These are phyloP conservation scores for Poecile atricapillus DNA, from an alignment of 2,113 vertebrate species.

Conservation along the genomic window DNA sequence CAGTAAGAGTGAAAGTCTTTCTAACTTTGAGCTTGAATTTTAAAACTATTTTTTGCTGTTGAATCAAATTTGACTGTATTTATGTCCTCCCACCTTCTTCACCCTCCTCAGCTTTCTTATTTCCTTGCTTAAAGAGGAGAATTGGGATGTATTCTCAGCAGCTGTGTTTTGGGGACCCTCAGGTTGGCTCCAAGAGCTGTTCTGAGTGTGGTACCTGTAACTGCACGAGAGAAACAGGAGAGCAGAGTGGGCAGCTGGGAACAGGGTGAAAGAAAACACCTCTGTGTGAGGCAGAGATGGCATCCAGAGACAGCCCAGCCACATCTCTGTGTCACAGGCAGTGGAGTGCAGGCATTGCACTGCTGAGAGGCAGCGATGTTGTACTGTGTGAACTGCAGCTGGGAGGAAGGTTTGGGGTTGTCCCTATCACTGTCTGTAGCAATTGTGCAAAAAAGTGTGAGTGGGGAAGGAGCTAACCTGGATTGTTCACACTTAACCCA, in stretches of 20 bases:
- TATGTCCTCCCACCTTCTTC: not conserved
- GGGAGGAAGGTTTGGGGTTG: not conserved
- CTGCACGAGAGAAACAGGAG: not conserved
- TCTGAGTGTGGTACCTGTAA: not conserved
- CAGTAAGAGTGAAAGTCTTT: not conserved
- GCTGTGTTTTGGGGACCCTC: not conserved
- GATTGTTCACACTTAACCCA: not conserved
- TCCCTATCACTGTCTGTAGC: not conserved
- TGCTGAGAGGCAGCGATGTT: not conserved
- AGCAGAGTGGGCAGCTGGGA: rapidly evolving
- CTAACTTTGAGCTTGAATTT: not conserved
- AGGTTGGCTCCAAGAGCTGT: not conserved
- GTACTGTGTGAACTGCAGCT: rapidly evolving
- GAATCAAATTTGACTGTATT: not conserved
- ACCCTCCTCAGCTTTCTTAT: not conserved
- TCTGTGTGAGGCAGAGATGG: not conserved
- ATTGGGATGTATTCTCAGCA: not conserved
- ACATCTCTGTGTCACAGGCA: not conserved
- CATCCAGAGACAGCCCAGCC: not conserved
- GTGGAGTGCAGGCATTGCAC: not conserved
- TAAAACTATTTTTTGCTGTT: not conserved
- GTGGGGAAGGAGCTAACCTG: not conserved
- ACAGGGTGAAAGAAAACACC: not conserved
- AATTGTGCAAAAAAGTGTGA: not conserved
- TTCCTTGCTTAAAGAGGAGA: not conserved